A percentile compares a stretch with the other conserved stretches of the same genome.
Evolutionary conservation across 2,797 vertebrate species (phyloP).

Genomic region (Aulostomus chinensis): DNA sequence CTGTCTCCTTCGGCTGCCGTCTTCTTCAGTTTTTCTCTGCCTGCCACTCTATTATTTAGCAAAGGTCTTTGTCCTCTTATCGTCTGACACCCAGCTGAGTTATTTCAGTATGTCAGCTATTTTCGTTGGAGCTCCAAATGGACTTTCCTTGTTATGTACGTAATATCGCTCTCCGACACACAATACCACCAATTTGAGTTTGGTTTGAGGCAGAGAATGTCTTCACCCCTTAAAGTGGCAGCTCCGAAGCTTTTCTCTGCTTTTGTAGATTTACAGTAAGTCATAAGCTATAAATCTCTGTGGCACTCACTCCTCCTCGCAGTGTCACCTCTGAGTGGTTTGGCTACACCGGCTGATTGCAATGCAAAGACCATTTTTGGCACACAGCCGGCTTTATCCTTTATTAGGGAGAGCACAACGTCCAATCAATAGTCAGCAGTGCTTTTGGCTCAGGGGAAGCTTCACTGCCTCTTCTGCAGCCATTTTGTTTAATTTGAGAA

Average conservation of each 20-base stretch:
- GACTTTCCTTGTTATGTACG: slow-evolving; percentile 75
- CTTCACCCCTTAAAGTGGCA: slow-evolving; percentile 49
- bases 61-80: slow-evolving; percentile 63
- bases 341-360: slow-evolving; percentile 49
- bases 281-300: slow-evolving; percentile 55
- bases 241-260: slow-evolving; percentile 43
- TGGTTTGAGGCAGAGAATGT: slow-evolving; percentile 35
- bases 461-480: slow-evolving; percentile 12
- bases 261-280: slow-evolving; percentile 54
- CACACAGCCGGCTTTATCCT: slow-evolving; percentile 48
- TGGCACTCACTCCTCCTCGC: slow-evolving; percentile 24
- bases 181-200: slow-evolving; percentile 26
- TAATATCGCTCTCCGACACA: slow-evolving; percentile 33
- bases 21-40: slow-evolving; percentile 22
- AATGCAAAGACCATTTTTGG: slow-evolving; percentile 58
- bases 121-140: slow-evolving; percentile 72
- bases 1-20: slow-evolving; percentile 8
- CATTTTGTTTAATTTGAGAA: slow-evolving; percentile 35
- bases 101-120: slow-evolving; percentile 63
- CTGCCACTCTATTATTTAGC: slow-evolving; percentile 65
- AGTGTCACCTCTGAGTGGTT: slow-evolving; percentile 53
- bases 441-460: slow-evolving; percentile 32
- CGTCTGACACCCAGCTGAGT: slow-evolving; percentile 56
- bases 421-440: slow-evolving; percentile 57
- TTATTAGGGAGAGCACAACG: slow-evolving; percentile 53